Evolutionary conservation across 2,797 vertebrate species (phyloP).

Genomic region (Spinus pinus): DNA sequence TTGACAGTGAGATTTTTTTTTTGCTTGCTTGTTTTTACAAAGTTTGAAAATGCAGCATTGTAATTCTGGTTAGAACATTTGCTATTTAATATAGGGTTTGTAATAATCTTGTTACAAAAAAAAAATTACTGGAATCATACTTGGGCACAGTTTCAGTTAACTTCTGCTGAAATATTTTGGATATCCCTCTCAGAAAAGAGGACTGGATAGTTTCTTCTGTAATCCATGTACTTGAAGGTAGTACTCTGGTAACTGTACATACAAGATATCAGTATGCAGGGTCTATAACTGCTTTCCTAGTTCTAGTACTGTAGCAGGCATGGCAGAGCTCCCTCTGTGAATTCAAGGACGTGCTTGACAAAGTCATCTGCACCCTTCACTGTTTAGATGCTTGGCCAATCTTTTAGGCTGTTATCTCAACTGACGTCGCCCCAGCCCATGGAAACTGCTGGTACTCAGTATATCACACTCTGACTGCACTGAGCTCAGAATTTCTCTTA

Average conservation of each 20-base stretch:
- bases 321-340: neutral
- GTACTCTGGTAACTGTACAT: neutral
- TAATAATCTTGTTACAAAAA: neutral
- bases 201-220: neutral
- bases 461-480: neutral
- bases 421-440: rapidly evolving
- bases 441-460: neutral
- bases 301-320: neutral
- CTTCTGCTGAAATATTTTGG: neutral
- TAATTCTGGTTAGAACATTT: neutral
- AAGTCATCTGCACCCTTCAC: neutral
- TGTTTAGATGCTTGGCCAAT: neutral
- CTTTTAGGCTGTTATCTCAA: neutral
- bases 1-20: neutral
- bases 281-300: neutral
- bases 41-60: neutral
- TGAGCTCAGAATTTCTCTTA: neutral
- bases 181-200: neutral
- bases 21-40: neutral
- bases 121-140: neutral
- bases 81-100: neutral
- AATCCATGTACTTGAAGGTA: neutral
- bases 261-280: neutral
- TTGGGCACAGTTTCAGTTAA: neutral
- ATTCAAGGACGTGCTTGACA: neutral